phyloP scores from a whole-genome alignment of 2,113 vertebrate genomes.

The Chascanopsetta lugubris region DNA sequence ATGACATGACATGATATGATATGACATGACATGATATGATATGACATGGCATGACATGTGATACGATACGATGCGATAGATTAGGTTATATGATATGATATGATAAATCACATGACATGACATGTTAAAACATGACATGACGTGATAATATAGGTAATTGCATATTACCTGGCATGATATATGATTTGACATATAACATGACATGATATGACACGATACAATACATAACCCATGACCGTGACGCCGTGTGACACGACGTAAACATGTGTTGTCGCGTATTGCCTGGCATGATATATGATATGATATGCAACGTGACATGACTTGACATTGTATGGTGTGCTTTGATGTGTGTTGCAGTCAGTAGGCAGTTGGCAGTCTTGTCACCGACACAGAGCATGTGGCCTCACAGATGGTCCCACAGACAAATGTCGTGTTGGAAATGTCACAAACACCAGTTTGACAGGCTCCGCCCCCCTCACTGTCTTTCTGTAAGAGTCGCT shows the following conservation, averaged over 20 bases:
- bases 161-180: too few species aligned
- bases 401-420: slow-evolving; percentile 65
- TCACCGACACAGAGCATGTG: slow-evolving; percentile 56
- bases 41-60: not conserved
- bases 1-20: too few species aligned
- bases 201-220: too few species aligned
- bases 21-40: not conserved
- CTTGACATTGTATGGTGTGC: not conserved
- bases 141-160: not conserved
- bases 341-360: slow-evolving; percentile 10
- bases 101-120: not conserved
- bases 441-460: slow-evolving; percentile 62
- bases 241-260: too few species aligned
- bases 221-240: too few species aligned
- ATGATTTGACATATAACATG: not conserved
- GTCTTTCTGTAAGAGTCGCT: too few species aligned
- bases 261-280: too few species aligned
- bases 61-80: too few species aligned
- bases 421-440: slow-evolving; percentile 72
- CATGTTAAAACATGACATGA: too few species aligned
- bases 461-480: slow-evolving; percentile 44
- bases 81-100: not conserved
- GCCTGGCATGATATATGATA: too few species aligned
- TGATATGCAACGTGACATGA: not conserved
- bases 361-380: slow-evolving; percentile 9